phyloP scores from a whole-genome alignment of 2,113 vertebrate genomes.

The Phrynosoma blainvillii region DNA sequence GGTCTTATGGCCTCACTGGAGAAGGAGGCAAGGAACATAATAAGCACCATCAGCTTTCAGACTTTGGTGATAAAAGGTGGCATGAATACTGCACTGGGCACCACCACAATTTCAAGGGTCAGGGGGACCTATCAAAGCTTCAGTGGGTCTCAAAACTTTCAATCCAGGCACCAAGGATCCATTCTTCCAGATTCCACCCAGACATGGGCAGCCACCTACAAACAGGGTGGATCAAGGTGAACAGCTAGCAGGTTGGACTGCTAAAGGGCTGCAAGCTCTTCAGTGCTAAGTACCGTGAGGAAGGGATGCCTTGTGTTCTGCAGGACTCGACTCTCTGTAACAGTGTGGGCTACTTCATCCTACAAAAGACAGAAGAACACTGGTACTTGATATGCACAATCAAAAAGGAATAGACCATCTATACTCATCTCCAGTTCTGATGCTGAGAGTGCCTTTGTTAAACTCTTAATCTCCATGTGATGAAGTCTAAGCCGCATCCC shows the following conservation, averaged over 20 bases:
- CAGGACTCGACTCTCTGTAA: constrained; percentile 94
- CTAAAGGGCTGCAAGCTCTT: too few species aligned
- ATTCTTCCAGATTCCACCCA: not conserved
- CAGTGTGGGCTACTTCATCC: constrained; percentile 97
- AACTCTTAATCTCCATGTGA: too few species aligned
- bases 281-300: constrained; percentile 81
- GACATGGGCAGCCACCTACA: not conserved
- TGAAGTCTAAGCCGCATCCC: not conserved
- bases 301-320: constrained; percentile 95
- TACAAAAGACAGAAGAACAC: constrained; percentile 53
- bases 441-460: too few species aligned
- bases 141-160: not conserved
- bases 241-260: too few species aligned
- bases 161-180: not conserved
- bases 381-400: not conserved
- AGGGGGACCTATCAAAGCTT: not conserved
- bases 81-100: not conserved
- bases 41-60: too few species aligned
- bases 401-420: not conserved
- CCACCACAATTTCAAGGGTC: too few species aligned
- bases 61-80: not conserved
- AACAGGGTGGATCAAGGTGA: not conserved
- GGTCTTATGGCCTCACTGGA: not conserved
- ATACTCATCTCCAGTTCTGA: too few species aligned
- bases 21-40: not conserved